Base-by-base conservation (phyloP, 2,797 vertebrate species). In the Orientallactaga sibirica region DNA sequence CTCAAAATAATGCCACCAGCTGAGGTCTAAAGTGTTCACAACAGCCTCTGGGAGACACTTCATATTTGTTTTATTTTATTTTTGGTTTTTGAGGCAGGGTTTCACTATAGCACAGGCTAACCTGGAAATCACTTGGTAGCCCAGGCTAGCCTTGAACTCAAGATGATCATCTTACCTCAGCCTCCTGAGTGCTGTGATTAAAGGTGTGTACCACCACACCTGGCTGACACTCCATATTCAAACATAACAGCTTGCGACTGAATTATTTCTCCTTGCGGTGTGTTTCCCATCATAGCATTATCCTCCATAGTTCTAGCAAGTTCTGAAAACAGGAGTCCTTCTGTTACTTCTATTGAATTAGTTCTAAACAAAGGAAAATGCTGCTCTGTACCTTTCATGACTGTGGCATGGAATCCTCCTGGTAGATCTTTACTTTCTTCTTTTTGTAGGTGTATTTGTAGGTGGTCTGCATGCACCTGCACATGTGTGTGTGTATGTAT, bases 261-360 rank as follows among this genome's bases (percentile, higher is more conserved):
- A n/a, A 61, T 64, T 68, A n/a, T 79, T 87, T 88, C 19, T 24
- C 14, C 22, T n/a, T 66, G 16, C 52, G 24, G 5, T 66, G 9
- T 22, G 43, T 82, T 83, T 48, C 29, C 4, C 68, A 33, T 27
- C 41, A 41, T 29, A 7, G 24, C 27, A 33, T 70, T 24, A 33
- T 70, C 11, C 55, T 86, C 7, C 22, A 15, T 27, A 41, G 19
- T 75, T 70, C 64, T 11, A 87, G 33, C 33, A 52, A 62, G 14
- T 86, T 88, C 33, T 73, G 61, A 80, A 95, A 88, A 83, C 11
- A 43, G 2, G 14, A 80, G 48, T 77, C 37, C 22, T 86, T 24
- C 37, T 25, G 7, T 80, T 62, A 6, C 73, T 66, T 41, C 58
- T 6, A 1, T 67, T 37, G 24, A 88, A 90, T 85, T 91, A 74